Evolutionary conservation across 2,113 vertebrate species (phyloP), one percentile per base, ranked within the genome.

Genomic region (Atherinomorus stipes): DNA sequence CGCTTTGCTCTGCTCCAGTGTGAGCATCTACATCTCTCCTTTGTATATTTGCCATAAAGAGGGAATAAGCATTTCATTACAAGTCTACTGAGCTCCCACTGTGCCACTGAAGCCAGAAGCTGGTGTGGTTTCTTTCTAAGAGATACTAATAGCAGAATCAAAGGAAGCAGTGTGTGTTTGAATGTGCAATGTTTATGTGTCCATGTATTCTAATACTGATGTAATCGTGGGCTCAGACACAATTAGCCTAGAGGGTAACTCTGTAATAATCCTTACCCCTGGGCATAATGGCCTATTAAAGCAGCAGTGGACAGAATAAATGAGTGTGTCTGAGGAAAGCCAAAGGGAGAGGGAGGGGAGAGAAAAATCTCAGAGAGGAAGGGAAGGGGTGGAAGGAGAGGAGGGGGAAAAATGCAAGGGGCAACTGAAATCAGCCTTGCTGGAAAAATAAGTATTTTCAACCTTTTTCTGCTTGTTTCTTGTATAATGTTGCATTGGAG

Each of bases 171-270:
- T 23, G 22, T 70, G 62, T 74, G 70, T 78, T 77, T 59, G 49
- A 25, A 68, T 57, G 54, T 64, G 49, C 1, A 31, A 60, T 81
- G 61, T 73, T 85, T 90, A 75, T 76, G 74, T 71, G 83, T 80
- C 59, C 79, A 74, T 88, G 76, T 79, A 85, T 88, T 86, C 84
- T 84, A 86, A 89, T 86, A 78, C 79, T 88, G 88, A 89, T 87
- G 78, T 85, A 89, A 89, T 91, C 80, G 54, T 75, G 83, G 87
- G 88, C 90, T 89, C 85, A 84, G 85, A 81, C 81, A 78, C 89
- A 90, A 91, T 93, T 93, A 93, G 91, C 89, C 90, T 77, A 68
- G 70, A 90, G 90, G 89, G 87, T 91, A 89, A 91, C 81, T 84
- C 79, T 75, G 84, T 88, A 89, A 91, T 89, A 91, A 84, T 87